phyloP scores from a whole-genome alignment of 2,888 invertebrate species.

The Harpagoxenus sublaevis region DNA sequence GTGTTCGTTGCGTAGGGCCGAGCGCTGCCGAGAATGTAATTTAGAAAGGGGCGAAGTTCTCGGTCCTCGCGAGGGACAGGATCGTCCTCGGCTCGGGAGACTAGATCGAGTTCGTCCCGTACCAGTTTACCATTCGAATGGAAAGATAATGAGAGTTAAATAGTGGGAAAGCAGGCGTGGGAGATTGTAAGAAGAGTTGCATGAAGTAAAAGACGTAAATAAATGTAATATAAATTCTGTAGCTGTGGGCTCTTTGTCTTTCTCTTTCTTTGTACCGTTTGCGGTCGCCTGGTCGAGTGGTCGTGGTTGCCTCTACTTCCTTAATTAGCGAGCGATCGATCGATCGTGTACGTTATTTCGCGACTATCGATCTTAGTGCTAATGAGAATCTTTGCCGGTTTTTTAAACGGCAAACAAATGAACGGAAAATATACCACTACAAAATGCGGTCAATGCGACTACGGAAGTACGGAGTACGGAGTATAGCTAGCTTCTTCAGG shows the following conservation, averaged over 20 bases:
- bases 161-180: slow-evolving; percentile 62
- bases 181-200: slow-evolving; percentile 80
- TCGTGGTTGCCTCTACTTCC: neutral
- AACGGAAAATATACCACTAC: neutral
- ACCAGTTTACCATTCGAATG: slow-evolving; percentile 67
- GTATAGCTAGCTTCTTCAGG: neutral
- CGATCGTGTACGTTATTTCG: neutral
- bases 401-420: neutral
- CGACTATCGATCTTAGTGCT: neutral
- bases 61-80: slow-evolving; percentile 62
- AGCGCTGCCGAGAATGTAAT: slow-evolving; percentile 62
- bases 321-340: neutral
- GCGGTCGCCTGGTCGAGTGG: neutral
- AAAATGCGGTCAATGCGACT: too few relatives aligned
- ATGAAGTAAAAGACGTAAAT: slow-evolving; percentile 82
- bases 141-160: slow-evolving; percentile 54
- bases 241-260: slow-evolving; percentile 43
- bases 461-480: neutral
- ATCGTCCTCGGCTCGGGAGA: neutral
- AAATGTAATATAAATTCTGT: slow-evolving; percentile 86
- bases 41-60: slow-evolving; percentile 58
- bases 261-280: neutral
- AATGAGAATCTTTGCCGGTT: neutral
- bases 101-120: slow-evolving; percentile 67
- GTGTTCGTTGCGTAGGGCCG: slow-evolving; percentile 56